Evolutionary conservation across 2,888 invertebrate genomes (phyloP).

Genomic region (Meteorus colon): DNA sequence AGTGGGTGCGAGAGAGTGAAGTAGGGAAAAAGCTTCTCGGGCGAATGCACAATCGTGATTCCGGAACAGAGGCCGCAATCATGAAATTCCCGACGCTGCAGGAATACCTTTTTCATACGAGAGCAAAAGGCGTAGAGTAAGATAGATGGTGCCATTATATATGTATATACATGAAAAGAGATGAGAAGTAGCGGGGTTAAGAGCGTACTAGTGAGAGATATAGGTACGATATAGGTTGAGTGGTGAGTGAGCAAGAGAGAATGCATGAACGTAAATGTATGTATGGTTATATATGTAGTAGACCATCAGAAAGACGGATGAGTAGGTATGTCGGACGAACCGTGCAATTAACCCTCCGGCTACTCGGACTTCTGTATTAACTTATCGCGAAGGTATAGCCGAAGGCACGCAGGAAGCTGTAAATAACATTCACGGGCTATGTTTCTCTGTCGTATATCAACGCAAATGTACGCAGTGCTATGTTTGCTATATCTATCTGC

Average conservation of each 20-base stretch:
- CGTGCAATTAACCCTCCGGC: slow-evolving; percentile 57
- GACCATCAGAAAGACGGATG: slow-evolving; percentile 16
- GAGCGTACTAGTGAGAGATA: not conserved
- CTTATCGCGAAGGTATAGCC: slow-evolving; percentile 56
- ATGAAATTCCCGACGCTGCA: slow-evolving; percentile 33
- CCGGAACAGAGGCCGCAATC: slow-evolving; percentile 31
- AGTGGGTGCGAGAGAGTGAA: not conserved
- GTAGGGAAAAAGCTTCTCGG: not conserved
- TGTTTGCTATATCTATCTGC: slow-evolving; percentile 28
- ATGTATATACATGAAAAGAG: slow-evolving; percentile 15
- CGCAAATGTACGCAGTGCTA: slow-evolving; percentile 46
- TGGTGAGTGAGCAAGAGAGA: not conserved
- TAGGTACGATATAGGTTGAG: slow-evolving; percentile 5
- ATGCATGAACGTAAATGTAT: not conserved
- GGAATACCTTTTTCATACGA: slow-evolving; percentile 30
- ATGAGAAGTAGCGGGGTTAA: not conserved
- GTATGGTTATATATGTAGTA: not conserved
- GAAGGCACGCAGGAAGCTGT: slow-evolving; percentile 55
- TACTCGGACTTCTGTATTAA: slow-evolving; percentile 57
- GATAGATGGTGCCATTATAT: not conserved
- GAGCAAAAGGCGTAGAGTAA: slow-evolving; percentile 6
- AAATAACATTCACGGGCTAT: slow-evolving; percentile 60
- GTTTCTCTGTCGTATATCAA: slow-evolving; percentile 60
- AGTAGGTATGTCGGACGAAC: slow-evolving; percentile 48
- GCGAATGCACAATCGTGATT: slow-evolving; percentile 32